A percentile compares a stretch with the other conserved stretches of the same genome.
Conservation (phyloP, 2,797 vertebrate species). For the Microcaecilia unicolor region DNA sequence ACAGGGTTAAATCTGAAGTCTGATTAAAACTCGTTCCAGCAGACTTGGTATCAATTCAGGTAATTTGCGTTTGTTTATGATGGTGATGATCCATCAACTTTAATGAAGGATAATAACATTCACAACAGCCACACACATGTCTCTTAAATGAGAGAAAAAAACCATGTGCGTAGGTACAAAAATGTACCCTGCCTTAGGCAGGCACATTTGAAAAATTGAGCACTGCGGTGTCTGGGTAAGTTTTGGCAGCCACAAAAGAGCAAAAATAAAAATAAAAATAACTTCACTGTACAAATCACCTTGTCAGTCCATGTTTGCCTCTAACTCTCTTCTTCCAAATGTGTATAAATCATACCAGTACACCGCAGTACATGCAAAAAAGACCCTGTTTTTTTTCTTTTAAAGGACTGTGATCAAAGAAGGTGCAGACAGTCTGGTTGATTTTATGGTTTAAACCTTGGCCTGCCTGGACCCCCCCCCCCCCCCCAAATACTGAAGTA, state of each 20-base stretch:
- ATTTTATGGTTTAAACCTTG: no score
- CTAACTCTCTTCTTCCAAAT: conserved; percentile 21
- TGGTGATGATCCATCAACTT: conserved; percentile 26
- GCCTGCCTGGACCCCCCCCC: no score
- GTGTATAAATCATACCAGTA: no score
- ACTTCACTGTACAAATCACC: conserved; percentile 4
- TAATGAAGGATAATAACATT: conserved; percentile 32
- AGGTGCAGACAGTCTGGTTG: no score
- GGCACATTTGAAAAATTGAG: conserved; percentile 21
- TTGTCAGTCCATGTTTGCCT: conserved; percentile 3
- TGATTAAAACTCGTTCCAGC: conserved; percentile 11
- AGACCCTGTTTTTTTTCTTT: no score
- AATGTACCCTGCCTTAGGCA: conserved; percentile 23
- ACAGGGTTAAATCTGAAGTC: conserved; percentile 18
- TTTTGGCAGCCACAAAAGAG: conserved; percentile 19
- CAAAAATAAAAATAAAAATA: not conserved
- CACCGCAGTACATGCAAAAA: no score
- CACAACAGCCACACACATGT: conserved; percentile 22
- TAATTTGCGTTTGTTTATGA: conserved; percentile 13
- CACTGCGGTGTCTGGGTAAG: conserved; percentile 19
- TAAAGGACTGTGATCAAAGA: no score
- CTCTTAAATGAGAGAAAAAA: no score
- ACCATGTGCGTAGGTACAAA: conserved; percentile 24
- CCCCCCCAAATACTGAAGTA: no score
- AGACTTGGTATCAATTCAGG: conserved; percentile 16